These are phyloP conservation scores for Galeopterus variegatus DNA, from an alignment of 2,113 vertebrate genomes.

Conservation along the genomic window DNA sequence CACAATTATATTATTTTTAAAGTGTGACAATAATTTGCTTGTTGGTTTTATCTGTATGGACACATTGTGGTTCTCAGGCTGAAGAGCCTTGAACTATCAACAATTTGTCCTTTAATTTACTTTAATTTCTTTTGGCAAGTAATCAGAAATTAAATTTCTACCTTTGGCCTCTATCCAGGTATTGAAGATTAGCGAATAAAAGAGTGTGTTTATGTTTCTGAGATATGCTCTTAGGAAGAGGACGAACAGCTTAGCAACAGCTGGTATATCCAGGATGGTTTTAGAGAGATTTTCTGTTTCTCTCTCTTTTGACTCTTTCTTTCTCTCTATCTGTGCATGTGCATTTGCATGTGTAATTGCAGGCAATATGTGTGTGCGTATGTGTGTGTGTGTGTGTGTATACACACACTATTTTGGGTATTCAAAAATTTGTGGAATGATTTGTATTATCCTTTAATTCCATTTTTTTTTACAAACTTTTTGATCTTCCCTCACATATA, in stretches of 20 bases:
- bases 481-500: too few species aligned
- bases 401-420: too few species aligned
- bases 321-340: not conserved
- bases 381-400: not conserved
- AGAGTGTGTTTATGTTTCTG: not conserved
- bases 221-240: not conserved
- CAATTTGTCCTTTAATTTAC: not conserved
- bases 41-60: not conserved
- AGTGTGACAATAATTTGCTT: not conserved
- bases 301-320: not conserved
- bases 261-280: not conserved
- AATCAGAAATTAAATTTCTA: not conserved
- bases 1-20: not conserved
- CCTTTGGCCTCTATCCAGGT: not conserved
- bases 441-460: too few species aligned
- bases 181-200: not conserved
- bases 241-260: not conserved
- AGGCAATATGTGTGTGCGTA: too few species aligned
- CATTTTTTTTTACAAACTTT: too few species aligned
- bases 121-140: not conserved
- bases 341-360: too few species aligned
- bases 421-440: too few species aligned
- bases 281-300: not conserved
- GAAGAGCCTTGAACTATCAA: not conserved
- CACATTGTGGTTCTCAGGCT: not conserved